These are phyloP conservation scores for Propithecus deckenii DNA, from an alignment of 2,797 vertebrate genomes.

Conservation along the genomic window DNA sequence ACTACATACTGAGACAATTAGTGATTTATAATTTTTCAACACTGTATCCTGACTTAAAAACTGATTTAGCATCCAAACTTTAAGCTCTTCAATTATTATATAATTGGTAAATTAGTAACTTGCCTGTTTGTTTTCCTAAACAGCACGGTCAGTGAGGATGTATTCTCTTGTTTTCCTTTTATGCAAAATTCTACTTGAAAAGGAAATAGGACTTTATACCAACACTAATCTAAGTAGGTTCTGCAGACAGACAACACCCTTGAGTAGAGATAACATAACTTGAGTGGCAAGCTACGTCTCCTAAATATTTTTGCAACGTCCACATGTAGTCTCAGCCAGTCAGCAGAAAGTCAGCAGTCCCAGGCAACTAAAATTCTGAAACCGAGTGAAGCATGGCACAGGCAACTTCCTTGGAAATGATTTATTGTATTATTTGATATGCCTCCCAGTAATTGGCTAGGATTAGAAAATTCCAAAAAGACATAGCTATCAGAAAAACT, in stretches of 20 bases:
- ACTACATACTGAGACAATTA: not conserved
- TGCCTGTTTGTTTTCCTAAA: not conserved
- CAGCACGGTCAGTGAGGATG: not conserved
- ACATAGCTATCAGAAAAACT: not conserved
- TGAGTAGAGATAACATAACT: not conserved
- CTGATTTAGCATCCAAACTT: not conserved
- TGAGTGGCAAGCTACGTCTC: not conserved
- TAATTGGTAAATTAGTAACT: not conserved
- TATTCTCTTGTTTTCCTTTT: conserved; percentile 3
- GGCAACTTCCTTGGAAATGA: not conserved
- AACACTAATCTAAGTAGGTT: not conserved
- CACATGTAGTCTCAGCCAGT: not conserved
- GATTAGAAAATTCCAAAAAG: not conserved
- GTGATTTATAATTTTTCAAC: not conserved
- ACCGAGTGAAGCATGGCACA: not conserved
- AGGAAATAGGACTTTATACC: not conserved
- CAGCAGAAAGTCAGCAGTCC: not conserved
- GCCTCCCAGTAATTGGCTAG: not conserved
- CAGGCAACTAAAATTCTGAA: not conserved
- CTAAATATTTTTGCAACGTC: not conserved
- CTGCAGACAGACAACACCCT: not conserved
- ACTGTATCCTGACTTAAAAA: not conserved
- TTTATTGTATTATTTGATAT: not conserved
- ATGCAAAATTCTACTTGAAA: conserved; percentile 6
- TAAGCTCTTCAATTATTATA: not conserved